These are phyloP conservation scores for Xylocampa areola DNA, from an alignment of 2,888 invertebrate species.

Conservation along the genomic window DNA sequence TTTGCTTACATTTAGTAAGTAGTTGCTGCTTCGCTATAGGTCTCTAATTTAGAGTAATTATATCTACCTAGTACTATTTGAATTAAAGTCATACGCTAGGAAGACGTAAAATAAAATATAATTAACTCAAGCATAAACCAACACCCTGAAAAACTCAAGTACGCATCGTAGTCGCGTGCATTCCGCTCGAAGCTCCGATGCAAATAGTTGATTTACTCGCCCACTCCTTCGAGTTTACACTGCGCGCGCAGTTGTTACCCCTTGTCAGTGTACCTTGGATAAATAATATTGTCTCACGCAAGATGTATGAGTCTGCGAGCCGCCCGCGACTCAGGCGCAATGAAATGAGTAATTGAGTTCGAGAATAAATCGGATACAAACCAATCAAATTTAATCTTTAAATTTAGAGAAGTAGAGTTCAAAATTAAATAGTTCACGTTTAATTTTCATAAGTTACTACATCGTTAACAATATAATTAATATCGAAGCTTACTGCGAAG, in stretches of 20 bases:
- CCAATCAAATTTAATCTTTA: conserved; percentile 14
- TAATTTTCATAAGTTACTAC: conserved; percentile 31
- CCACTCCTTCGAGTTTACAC: conserved; percentile 71
- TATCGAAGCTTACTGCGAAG: conserved; percentile 32
- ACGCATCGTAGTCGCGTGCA: conserved; percentile 42
- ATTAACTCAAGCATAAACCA: no score
- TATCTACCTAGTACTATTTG: no score
- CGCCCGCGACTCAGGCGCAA: conserved; percentile 68
- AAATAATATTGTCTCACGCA: conserved; percentile 80
- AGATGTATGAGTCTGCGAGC: conserved; percentile 76
- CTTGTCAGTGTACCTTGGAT: conserved; percentile 70
- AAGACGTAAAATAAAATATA: no score
- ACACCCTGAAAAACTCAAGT: conserved; percentile 41
- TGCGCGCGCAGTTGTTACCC: conserved; percentile 66
- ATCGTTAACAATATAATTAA: conserved; percentile 59
- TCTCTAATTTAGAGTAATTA: no score
- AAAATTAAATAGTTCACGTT: conserved; percentile 2
- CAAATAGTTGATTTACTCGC: conserved; percentile 87
- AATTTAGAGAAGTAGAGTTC: neutral
- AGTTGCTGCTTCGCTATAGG: no score
- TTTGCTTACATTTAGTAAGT: no score
- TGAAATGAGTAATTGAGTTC: conserved; percentile 81
- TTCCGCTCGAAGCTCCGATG: conserved; percentile 61
- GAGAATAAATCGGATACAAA: conserved; percentile 61
- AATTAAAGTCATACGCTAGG: no score